A percentile compares a stretch with the other conserved stretches of the same genome.
Conservation (phyloP, 1,140 invertebrate genomes). For the Penaeus chinensis region DNA sequence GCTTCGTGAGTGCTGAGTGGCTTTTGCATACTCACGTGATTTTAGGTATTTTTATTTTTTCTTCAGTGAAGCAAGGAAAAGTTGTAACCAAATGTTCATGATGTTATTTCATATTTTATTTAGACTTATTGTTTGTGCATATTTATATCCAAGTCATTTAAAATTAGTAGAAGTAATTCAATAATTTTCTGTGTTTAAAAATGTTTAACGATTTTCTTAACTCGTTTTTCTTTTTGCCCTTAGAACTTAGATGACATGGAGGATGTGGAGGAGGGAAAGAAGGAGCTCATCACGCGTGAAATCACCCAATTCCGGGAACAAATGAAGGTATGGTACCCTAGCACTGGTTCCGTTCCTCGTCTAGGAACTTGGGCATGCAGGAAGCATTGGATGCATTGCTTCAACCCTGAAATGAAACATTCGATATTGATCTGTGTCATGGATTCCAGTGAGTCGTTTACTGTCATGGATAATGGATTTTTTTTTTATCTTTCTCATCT, state of each 20-base stretch:
- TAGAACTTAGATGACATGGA: constrained; percentile 80
- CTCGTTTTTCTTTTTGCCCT: neutral
- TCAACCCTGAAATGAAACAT: neutral
- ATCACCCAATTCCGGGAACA: constrained; percentile 97
- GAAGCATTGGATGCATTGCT: constrained; percentile 29
- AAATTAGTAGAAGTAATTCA: too few species aligned
- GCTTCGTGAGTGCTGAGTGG: neutral
- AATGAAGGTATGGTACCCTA: constrained; percentile 84
- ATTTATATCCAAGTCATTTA: too few species aligned
- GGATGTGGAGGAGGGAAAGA: constrained; percentile 93
- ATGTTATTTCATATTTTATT: too few species aligned
- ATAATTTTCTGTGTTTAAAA: too few species aligned
- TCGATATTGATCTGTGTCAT: too few species aligned
- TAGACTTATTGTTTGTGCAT: too few species aligned
- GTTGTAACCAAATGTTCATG: too few species aligned
- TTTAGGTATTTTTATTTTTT: too few species aligned
- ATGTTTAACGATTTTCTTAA: too few species aligned
- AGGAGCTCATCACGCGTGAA: constrained; percentile 90
- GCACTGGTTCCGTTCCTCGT: constrained; percentile 55
- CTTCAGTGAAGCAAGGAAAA: too few species aligned
- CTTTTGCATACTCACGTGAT: neutral
- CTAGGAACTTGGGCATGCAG: constrained; percentile 27
- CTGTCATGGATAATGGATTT: neutral
- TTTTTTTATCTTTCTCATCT: neutral
- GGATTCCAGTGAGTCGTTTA: neutral